Conservation (phyloP, 2,888 invertebrate genomes). For the Slavum lentiscoides region DNA sequence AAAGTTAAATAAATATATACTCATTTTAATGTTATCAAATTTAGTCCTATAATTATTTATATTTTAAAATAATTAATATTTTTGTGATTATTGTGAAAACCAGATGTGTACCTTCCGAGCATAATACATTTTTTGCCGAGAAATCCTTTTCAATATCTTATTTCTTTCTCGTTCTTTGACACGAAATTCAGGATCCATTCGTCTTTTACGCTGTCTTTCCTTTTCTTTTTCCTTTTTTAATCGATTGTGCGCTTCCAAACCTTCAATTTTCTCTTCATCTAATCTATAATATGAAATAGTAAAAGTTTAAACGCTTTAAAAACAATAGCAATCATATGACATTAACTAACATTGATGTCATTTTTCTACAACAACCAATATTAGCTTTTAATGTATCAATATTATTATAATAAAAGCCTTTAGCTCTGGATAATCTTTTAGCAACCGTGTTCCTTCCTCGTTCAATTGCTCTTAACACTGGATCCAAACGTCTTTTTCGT, state of each 20-base stretch:
- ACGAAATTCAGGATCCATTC: slow-evolving; percentile 35
- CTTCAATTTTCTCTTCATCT: neutral
- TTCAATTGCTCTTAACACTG: slow-evolving; percentile 36
- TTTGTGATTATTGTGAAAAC: neutral
- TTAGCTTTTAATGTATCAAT: slow-evolving; percentile 2
- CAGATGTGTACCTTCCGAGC: slow-evolving; percentile 14
- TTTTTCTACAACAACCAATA: neutral
- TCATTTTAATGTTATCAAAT: neutral
- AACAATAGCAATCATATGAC: neutral
- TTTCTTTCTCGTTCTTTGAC: slow-evolving; percentile 30
- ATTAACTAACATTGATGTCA: slow-evolving; percentile 26
- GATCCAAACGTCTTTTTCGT: slow-evolving; percentile 34
- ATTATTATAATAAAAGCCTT: slow-evolving; percentile 6
- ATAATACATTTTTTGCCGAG: slow-evolving; percentile 36
- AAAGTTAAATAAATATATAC: no score
- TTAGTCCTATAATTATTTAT: neutral
- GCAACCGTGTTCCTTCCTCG: slow-evolving; percentile 40
- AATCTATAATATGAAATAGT: slow-evolving; percentile 8
- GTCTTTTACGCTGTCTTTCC: slow-evolving; percentile 42
- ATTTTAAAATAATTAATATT: neutral
- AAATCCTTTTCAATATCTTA: slow-evolving; percentile 37
- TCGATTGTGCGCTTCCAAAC: neutral
- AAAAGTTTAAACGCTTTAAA: neutral
- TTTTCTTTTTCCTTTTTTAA: slow-evolving; percentile 41
- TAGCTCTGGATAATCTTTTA: slow-evolving; percentile 44